Conservation (phyloP, 92 coral and sea anemone species). For the Parazoanthus atlanticus region DNA sequence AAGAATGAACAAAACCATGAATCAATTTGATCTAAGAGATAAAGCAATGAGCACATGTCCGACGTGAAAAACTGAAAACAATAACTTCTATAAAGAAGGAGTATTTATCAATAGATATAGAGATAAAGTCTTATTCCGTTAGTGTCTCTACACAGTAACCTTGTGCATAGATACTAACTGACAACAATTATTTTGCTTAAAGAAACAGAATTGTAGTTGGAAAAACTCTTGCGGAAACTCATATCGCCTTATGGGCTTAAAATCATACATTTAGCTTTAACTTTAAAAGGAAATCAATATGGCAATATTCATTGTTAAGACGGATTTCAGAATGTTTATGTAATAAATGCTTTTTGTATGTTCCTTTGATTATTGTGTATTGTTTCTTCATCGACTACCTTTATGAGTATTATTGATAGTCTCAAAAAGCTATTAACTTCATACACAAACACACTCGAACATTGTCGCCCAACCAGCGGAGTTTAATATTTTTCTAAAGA, state of each 20-base stretch:
- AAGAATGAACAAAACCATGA: background rate
- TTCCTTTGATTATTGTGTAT: background rate
- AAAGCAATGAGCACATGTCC: background rate
- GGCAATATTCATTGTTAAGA: conserved; percentile 10
- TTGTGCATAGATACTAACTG: background rate
- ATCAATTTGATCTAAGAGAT: background rate
- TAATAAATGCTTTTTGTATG: conserved; percentile 22
- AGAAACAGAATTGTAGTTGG: background rate
- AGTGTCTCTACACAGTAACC: background rate
- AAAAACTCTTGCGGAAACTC: background rate
- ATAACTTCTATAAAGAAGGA: background rate
- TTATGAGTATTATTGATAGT: background rate
- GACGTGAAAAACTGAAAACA: background rate
- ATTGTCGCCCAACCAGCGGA: background rate
- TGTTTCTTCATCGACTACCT: conserved; percentile 6
- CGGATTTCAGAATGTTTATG: background rate
- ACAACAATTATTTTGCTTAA: no score
- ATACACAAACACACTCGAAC: background rate
- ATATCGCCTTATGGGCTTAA: no score
- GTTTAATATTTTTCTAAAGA: background rate
- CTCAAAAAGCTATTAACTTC: conserved; percentile 16
- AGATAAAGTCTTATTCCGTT: no score
- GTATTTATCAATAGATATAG: background rate
- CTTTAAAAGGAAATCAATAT: background rate
- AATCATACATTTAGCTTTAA: background rate